Conservation (phyloP, 1,140 invertebrate genomes). For the Papilio xuthus region DNA sequence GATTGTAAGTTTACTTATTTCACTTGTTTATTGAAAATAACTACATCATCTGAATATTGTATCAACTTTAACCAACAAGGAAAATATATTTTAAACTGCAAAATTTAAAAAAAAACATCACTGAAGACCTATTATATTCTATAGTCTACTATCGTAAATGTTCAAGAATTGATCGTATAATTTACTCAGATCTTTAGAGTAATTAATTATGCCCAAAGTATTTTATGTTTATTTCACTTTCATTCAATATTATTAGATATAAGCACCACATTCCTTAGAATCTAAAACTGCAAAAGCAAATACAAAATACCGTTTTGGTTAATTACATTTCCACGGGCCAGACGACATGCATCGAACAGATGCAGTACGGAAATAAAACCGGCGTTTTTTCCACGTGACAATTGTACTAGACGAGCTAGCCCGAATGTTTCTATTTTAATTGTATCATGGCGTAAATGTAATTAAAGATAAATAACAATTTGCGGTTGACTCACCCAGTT, state of each 20-base stretch:
- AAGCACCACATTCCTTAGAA: conserved; percentile 33
- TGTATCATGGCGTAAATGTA: conserved; percentile 42
- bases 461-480: conserved; percentile 46
- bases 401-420: conserved; percentile 25
- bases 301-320: conserved; percentile 65
- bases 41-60: not conserved
- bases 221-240: not conserved
- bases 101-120: not conserved
- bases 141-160: no score
- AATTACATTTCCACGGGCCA: conserved; percentile 58
- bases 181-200: no score
- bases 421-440: conserved; percentile 40
- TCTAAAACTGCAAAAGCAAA: conserved; percentile 44
- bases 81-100: not conserved
- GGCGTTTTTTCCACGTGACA: conserved; percentile 12
- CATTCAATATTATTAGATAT: not conserved
- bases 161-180: no score
- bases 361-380: conserved; percentile 56
- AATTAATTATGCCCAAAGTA: not conserved
- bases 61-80: not conserved
- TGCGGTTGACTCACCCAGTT: conserved; percentile 57
- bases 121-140: not conserved
- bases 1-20: no score
- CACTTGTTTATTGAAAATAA: not conserved
- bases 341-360: conserved; percentile 53